Evolutionary conservation across 2,113 vertebrate genomes (phyloP), one percentile per base, ranked within the genome.

Genomic region (Grantiella picta): DNA sequence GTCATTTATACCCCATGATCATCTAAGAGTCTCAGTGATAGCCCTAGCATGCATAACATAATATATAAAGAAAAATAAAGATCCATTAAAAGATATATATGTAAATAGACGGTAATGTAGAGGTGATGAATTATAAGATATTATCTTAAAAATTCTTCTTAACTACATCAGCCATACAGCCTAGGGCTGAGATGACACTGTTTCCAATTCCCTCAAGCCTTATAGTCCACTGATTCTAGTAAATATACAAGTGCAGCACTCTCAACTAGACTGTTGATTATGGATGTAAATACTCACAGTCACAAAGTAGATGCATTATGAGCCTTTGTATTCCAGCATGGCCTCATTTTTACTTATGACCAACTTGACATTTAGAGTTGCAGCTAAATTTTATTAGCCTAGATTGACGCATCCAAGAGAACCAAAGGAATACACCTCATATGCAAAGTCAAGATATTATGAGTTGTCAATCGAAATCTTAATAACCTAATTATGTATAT

Each of bases 91-190:
- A 68, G 28, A 49, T 10, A 59, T 57, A 15, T 47, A 36, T 54
- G 5, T 33, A 54, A 69, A 54, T 25, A 35, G 7, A 60, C 8
- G 5, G 1, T 10, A 75, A 50, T 10, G 5, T 10, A 70, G 6
- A 16, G 36, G 17, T 54, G 44, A 42, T 50, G 1, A 54, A 36
- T 80, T 70, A 45, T 28, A 70, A 64, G 44, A 23, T 23, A 29
- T 35, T 25, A 35, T 65, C 6, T 17, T 64, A 49, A 49, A 15
- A 42, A 75, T 65, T 83, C 56, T 54, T 25, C 8, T 4, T 54
- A 50, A 35, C 1, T 1, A 1, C 19, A 45, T 65, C 28, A 56
- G 5, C 18, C 33, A 13, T 54, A 40, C 3, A 50, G 11, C 10
- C 11, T 69, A 25, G 6, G 12, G 15, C 7, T 61, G 25, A 50